Evolutionary conservation across 2,888 invertebrate species (phyloP).

Genomic region (Trichacis sp.): DNA sequence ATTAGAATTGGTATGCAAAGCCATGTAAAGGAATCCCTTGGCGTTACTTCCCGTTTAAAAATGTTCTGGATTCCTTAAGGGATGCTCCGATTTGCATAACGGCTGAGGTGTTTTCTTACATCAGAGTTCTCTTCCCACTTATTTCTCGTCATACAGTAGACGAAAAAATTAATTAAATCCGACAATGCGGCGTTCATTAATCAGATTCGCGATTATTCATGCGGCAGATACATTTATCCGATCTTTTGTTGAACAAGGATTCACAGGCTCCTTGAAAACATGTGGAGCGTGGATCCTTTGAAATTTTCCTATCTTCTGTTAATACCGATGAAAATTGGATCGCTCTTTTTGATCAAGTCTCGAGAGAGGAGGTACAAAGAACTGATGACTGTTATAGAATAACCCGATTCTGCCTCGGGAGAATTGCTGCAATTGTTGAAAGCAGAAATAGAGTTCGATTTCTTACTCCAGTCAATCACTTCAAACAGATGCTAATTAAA

Average conservation of each 20-base stretch:
- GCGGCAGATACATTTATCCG: no score
- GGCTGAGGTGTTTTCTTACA: background rate
- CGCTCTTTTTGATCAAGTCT: background rate
- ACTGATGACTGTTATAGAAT: background rate
- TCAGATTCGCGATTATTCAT: no score
- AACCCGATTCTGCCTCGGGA: background rate
- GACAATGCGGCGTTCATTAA: no score
- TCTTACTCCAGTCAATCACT: background rate
- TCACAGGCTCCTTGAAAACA: no score
- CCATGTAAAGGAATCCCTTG: slow-evolving; percentile 2
- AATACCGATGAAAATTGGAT: background rate
- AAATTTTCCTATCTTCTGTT: background rate
- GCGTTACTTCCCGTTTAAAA: slow-evolving; percentile 7
- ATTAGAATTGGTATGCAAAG: slow-evolving; percentile 6
- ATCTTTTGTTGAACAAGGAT: no score
- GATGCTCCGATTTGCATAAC: slow-evolving; percentile 1
- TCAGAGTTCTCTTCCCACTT: background rate
- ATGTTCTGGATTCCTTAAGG: slow-evolving; percentile 2
- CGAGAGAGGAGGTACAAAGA: background rate
- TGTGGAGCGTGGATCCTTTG: background rate
- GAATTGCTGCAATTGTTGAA: background rate
- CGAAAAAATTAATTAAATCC: slow-evolving; percentile 1
- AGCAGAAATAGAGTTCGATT: background rate
- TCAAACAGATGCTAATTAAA: background rate
- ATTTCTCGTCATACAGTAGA: background rate